These are phyloP conservation scores for Alces alces DNA, from an alignment of 2,113 vertebrate genomes.

Conservation along the genomic window DNA sequence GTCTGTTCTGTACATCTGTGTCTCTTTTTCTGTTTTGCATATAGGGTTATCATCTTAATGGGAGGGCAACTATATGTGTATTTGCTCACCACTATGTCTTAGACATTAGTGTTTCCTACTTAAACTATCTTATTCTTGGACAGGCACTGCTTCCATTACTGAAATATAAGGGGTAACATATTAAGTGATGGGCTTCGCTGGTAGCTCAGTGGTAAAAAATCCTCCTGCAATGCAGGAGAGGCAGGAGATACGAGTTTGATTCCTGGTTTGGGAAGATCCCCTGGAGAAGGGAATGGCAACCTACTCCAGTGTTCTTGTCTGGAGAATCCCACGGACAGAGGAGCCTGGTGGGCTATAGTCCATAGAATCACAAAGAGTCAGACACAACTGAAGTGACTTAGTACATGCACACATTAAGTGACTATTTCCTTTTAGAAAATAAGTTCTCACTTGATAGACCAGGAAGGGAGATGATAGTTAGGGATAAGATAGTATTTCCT, in stretches of 20 bases:
- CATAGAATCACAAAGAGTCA: not conserved
- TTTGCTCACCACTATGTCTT: not conserved
- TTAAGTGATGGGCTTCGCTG: not conserved
- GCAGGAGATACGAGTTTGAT: not conserved
- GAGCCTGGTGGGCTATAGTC: not conserved
- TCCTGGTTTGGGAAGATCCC: not conserved
- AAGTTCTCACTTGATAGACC: not conserved
- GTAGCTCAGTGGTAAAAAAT: not conserved
- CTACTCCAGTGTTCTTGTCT: not conserved
- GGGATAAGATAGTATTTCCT: not conserved
- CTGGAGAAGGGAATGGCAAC: not conserved
- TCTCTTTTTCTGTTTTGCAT: no score
- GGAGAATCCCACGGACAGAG: not conserved
- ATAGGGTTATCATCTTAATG: no score
- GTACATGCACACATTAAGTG: not conserved
- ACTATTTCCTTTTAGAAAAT: not conserved
- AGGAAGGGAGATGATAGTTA: not conserved
- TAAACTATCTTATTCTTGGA: not conserved
- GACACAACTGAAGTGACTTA: not conserved
- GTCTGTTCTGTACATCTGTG: no score
- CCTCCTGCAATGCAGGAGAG: not conserved
- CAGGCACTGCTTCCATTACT: not conserved
- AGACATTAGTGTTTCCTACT: not conserved
- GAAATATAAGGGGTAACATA: not conserved
- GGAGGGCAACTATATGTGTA: not conserved